Conservation (phyloP, 2,888 invertebrate species). For the Nasonovia ribisnigri region DNA sequence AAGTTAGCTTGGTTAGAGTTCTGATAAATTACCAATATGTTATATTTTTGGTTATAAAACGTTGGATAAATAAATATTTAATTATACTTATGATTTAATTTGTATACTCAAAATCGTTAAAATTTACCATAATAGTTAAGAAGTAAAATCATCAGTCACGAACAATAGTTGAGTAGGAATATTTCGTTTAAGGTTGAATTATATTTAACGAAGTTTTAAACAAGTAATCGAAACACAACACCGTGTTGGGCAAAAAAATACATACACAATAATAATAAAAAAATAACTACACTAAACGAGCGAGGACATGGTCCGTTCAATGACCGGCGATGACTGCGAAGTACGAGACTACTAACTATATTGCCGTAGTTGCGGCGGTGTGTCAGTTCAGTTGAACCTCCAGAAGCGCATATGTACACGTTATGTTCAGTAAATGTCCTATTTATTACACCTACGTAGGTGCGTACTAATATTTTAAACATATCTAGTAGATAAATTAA, state of each 20-base stretch:
- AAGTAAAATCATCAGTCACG: background rate
- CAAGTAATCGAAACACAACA: background rate
- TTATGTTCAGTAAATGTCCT: slow-evolving; percentile 36
- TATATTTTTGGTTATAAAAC: background rate
- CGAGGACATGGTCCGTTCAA: slow-evolving; percentile 62
- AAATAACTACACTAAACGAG: slow-evolving; percentile 31
- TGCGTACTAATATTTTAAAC: background rate
- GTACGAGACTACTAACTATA: slow-evolving; percentile 42
- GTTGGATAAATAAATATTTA: background rate
- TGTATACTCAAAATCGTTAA: background rate
- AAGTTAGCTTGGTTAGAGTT: too few relatives aligned
- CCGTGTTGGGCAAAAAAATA: background rate
- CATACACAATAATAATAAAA: slow-evolving; percentile 17
- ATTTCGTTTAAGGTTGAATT: background rate
- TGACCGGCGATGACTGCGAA: slow-evolving; percentile 63
- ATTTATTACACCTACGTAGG: slow-evolving; percentile 29
- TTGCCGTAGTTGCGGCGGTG: slow-evolving; percentile 32
- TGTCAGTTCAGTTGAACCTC: slow-evolving; percentile 51
- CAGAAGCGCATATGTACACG: slow-evolving; percentile 37
- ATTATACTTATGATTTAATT: background rate
- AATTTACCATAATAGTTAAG: slow-evolving; percentile 43
- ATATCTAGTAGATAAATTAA: background rate
- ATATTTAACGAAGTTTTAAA: background rate
- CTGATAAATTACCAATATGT: too few relatives aligned
- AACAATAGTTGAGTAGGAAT: background rate